phyloP scores from a whole-genome alignment of 1,140 invertebrate species.

The Lasaia peninsularis region DNA sequence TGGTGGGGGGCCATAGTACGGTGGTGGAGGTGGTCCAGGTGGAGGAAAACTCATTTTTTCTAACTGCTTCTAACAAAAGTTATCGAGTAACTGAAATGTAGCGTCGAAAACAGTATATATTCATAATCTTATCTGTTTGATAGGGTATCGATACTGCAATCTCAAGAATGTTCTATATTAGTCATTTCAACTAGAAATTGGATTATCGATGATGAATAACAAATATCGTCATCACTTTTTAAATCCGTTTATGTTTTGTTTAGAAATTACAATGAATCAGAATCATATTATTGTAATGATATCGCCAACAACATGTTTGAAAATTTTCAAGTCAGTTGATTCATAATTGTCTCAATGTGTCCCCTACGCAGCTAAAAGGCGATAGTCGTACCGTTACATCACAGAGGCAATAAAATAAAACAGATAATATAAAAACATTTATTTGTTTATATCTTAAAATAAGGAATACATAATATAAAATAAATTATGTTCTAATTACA shows the following conservation, averaged over 20 bases:
- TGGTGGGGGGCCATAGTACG: conserved; percentile 24
- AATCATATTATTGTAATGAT: no score
- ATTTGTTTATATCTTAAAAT: not conserved
- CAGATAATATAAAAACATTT: not conserved
- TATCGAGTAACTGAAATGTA: not conserved
- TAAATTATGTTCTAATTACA: conserved; percentile 2
- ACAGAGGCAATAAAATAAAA: not conserved
- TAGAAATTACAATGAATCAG: not conserved
- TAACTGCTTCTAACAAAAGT: not conserved
- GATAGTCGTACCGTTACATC: no score
- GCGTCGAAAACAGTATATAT: not conserved
- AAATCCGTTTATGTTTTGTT: not conserved
- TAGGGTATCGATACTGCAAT: not conserved
- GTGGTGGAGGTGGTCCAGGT: conserved; percentile 32
- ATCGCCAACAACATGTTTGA: no score
- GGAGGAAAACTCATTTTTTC: not conserved
- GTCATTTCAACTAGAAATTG: not conserved
- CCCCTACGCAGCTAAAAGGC: no score
- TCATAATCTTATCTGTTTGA: conserved; percentile 4
- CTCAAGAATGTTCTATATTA: not conserved
- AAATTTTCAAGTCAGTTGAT: no score
- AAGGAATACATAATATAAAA: not conserved
- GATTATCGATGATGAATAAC: conserved; percentile 8
- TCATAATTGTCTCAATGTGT: no score
- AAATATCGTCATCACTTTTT: not conserved